Evolutionary conservation across 2,113 vertebrate genomes (phyloP).

Genomic region (Panthera uncia): DNA sequence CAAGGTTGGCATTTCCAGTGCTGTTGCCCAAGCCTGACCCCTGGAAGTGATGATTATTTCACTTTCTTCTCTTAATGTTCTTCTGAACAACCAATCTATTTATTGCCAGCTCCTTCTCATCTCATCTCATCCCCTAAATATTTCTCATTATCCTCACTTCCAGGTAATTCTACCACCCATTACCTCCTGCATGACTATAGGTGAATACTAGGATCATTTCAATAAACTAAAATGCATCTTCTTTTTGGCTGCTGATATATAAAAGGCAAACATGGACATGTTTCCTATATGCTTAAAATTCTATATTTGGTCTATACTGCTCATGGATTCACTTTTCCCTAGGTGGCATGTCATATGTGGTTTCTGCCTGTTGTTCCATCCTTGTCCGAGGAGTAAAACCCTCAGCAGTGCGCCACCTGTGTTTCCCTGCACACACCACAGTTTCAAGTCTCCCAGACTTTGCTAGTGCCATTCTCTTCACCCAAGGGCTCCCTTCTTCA

Average conservation of each 20-base stretch:
- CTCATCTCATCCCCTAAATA: neutral
- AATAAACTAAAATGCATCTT: neutral
- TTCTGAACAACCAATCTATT: neutral
- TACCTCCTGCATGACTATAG: neutral
- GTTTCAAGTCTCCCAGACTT: neutral
- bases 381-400: neutral
- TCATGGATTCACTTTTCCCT: neutral
- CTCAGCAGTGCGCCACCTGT: neutral
- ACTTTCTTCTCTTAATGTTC: neutral
- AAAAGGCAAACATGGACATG: neutral
- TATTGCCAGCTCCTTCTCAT: neutral
- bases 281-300: neutral
- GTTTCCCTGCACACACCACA: neutral
- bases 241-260: neutral
- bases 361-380: neutral
- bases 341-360: rapidly evolving
- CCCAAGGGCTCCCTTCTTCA: neutral
- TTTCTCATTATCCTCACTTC: neutral
- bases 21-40: neutral
- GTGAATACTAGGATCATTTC: neutral
- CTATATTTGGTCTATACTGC: neutral
- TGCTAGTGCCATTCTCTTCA: neutral
- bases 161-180: neutral
- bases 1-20: neutral
- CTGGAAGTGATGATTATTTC: neutral